Base-by-base conservation (phyloP, 2,888 invertebrate genomes). In the Sarcophaga caerulescens region DNA sequence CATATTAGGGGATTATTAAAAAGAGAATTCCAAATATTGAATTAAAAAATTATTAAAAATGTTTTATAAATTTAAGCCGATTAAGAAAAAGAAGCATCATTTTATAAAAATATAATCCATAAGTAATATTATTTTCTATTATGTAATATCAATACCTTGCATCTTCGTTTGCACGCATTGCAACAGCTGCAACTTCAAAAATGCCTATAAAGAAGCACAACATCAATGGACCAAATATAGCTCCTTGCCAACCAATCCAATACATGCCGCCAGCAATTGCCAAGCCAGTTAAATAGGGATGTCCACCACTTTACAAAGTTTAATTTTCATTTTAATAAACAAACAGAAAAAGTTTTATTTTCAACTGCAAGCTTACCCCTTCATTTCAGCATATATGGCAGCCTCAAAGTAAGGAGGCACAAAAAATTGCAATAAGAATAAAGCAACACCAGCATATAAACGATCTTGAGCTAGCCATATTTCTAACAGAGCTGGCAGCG, bases 221-320 rank as follows among this genome's bases (percentile, higher is more conserved):
- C 73, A 99, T 94, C 47, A 99, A 94, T 0, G 99, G 99, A 0
- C 99, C 99, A 84, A 99, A 96, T 89, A 99, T 97, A 1, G 99
- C 99, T 0, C 99, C 99, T 93, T 99, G 98, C 81, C 98, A 96
- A 0, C 99, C 99, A 89, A 99, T 94, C 95, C 98, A 99, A 93
- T 99, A 98, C 91, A 99, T 97, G 69, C 99, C 99, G 14, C 99
- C 99, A 21, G 99, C 99, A 91, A 99, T 98, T 3, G 99, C 98
- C 78, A 99, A 94, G 57, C 99, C 99, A 11, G 99, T 99, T 87
- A 99, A 95, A 94, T 99, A 99, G 0, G 99, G 99, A 94, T 99
- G 99, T 3, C 98, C 98, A 25, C 97, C 97, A 81, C 98, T 98
- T 90, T 85, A 86, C 81, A 87, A 63, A 78, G 3, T n/a, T 78